Evolutionary conservation across 2,888 invertebrate genomes (phyloP), one percentile per base, ranked within the genome.

Genomic region (Endotricha flammealis): DNA sequence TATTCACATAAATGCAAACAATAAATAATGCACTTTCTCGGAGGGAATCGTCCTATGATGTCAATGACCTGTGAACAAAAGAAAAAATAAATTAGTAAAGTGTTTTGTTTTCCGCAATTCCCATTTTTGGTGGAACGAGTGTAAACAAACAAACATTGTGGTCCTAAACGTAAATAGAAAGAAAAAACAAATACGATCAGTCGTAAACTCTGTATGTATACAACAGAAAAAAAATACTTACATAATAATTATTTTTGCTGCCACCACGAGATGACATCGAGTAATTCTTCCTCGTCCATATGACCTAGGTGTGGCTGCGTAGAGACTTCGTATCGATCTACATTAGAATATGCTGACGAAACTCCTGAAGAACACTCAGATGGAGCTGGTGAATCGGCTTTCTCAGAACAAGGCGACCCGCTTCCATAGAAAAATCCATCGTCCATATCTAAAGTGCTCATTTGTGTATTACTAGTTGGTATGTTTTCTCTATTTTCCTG

Each of bases 201-300:
- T n/a, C n/a, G n/a, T n/a, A n/a, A n/a, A n/a, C n/a, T n/a, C n/a
- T n/a, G 24, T 9, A 17, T 17, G 7, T 7, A 17, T 14, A 29
- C 32, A 32, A 39, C 29, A 20, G 12, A 36, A 9, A 32, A 20
- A 28, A 35, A 9, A 9, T 44, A 74, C 80, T 78, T 68, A 81
- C 81, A 49, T 55, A 52, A 55, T 53, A 52, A 56, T 64, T 87
- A 88, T 85, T 90, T 90, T 65, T 94, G 92, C 64, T 94, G 94
- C 94, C 94, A 95, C 89, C 92, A 93, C 32, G 92, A 92, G 55
- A 95, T 94, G 49, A 92, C 93, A 59, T 96, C 96, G 20, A 96
- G 88, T 4, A 96, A 90, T 61, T 95, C 95, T 53, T 96, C 96
- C 68, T 95, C 95, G 64, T 95, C 95, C 88, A 94, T 93, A 4